phyloP scores from a whole-genome alignment of 2,888 invertebrate genomes.

The Synanthedon myopaeformis region DNA sequence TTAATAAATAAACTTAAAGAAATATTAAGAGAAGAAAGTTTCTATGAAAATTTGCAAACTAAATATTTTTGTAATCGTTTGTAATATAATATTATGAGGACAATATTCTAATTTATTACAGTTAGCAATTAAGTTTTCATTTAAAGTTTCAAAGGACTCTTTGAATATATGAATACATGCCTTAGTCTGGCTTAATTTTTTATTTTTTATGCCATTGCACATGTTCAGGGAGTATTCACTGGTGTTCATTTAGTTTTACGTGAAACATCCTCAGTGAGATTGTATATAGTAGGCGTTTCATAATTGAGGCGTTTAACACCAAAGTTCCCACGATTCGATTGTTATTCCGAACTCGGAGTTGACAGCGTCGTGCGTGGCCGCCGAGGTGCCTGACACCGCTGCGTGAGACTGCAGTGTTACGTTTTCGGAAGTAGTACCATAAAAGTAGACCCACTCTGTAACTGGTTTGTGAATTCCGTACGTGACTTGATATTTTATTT shows the following conservation, averaged over 20 bases:
- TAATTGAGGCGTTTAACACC: slow-evolving; percentile 42
- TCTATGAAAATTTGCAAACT: too few relatives aligned
- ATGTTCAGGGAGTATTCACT: slow-evolving; percentile 17
- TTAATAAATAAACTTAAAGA: too few relatives aligned
- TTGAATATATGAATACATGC: too few relatives aligned
- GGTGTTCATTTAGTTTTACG: slow-evolving; percentile 17
- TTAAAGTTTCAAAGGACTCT: too few relatives aligned
- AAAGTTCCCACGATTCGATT: slow-evolving; percentile 58
- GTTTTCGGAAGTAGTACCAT: slow-evolving; percentile 25
- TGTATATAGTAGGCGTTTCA: slow-evolving; percentile 34
- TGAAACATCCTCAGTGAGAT: slow-evolving; percentile 30
- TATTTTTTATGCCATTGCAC: too few relatives aligned
- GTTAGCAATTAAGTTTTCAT: too few relatives aligned
- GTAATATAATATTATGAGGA: too few relatives aligned
- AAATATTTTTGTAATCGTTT: too few relatives aligned
- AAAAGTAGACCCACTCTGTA: background rate
- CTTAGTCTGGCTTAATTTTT: too few relatives aligned
- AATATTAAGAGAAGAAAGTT: too few relatives aligned
- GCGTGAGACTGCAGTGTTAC: slow-evolving; percentile 25
- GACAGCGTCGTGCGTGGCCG: slow-evolving; percentile 40
- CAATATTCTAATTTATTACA: too few relatives aligned
- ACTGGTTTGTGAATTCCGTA: background rate
- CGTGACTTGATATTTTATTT: background rate
- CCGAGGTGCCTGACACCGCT: slow-evolving; percentile 16
- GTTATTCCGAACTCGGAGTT: slow-evolving; percentile 39